Percentiles rank a stretch among this genome's conserved stretches.
These are phyloP conservation scores for Hemiscyllium ocellatum DNA, from an alignment of 2,113 vertebrate genomes.

Conservation along the genomic window DNA sequence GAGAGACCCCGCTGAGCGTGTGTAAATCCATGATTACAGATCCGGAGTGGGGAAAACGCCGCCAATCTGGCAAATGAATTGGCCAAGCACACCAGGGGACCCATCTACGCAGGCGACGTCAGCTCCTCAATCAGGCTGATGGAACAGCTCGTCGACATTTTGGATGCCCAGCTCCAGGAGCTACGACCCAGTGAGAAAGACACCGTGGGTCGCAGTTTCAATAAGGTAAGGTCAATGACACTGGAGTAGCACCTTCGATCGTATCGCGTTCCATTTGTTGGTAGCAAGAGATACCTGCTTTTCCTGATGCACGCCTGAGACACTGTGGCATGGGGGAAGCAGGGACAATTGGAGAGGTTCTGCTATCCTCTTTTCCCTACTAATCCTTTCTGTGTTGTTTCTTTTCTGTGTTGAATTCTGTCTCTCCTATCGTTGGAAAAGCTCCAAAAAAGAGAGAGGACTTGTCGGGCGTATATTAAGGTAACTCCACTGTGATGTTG, in stretches of 20 bases:
- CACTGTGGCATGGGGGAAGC: neutral
- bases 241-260: neutral
- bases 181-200: conserved; percentile 84
- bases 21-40: conserved; percentile 71
- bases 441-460: conserved; percentile 99
- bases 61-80: conserved; percentile 94
- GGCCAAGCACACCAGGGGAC: conserved; percentile 89
- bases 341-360: neutral
- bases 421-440: conserved; percentile 64
- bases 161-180: conserved; percentile 93
- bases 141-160: conserved; percentile 95
- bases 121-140: conserved; percentile 92
- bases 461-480: conserved; percentile 98
- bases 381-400: neutral
- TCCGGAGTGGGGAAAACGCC: conserved; percentile 92
- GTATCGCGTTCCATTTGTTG: neutral
- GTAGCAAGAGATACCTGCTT: neutral
- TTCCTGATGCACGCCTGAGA: neutral
- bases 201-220: conserved; percentile 86
- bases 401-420: conserved; percentile 54
- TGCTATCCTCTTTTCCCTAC: neutral
- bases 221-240: conserved; percentile 71
- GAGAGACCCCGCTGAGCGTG: conserved; percentile 54
- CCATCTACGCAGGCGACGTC: conserved; percentile 87
- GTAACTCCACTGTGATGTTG: conserved; percentile 78